Evolutionary conservation across 2,888 invertebrate genomes (phyloP), one percentile per base, ranked within the genome.

Genomic region (Molorchus minor): DNA sequence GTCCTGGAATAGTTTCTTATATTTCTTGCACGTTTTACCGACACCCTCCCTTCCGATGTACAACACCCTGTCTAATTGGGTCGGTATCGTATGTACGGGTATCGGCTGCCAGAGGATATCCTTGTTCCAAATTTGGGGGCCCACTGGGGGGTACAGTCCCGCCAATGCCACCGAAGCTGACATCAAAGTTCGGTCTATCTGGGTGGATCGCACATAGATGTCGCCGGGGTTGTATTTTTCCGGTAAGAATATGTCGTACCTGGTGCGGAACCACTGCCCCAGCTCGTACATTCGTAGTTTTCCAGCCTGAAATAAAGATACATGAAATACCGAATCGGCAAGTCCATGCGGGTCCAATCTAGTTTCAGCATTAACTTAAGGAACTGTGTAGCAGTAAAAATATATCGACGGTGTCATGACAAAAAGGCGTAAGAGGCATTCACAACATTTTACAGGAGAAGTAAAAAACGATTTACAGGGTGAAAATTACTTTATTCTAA

Each of bases 111-210:
- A 90, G 45, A 36, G 19, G 1, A 49, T 2, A 16, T 49, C 49
- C n/a, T 10, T 1, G 3, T 5, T 25, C 46, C 46, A 46, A 2
- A 46, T 8, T 10, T 29, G 82, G 90, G 90, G 3, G 1, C 10
- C 10, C 10, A 3, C 10, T 3, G 33, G 33, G 3, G 89, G 88
- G 76, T 86, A 92, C 52, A 92, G 74, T 0, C 91, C 92, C 49
- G 93, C 92, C 62, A 94, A 82, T 76, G 92, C 89, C 1, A 88
- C 84, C 73, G 89, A 85, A 0, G 93, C 95, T 58, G 93, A 94
- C 91, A 93, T 93, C 8, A 96, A 80, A 0, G 95, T 93, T 15
- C 96, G 87, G 80, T 96, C 94, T 12, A 90, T 88, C 80, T 94
- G 92, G 0, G 95, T 93, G 41, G 93, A 91, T 47, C 84, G 81